Percentiles rank a stretch among this genome's conserved stretches.
These are phyloP conservation scores for Notothenia coriiceps DNA, from an alignment of 2,113 vertebrate genomes.

Conservation along the genomic window DNA sequence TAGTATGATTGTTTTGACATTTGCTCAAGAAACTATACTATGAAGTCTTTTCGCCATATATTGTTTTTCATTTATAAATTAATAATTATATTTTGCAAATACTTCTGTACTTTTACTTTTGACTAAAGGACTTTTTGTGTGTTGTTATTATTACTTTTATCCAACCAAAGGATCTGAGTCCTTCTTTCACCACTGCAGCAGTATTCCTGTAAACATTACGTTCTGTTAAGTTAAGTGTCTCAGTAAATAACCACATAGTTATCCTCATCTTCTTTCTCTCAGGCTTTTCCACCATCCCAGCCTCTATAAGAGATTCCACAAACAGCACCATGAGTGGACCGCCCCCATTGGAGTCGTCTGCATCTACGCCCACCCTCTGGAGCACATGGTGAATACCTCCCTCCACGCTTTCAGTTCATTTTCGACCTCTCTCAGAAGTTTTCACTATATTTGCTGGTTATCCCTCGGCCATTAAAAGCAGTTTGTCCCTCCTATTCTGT, in stretches of 20 bases:
- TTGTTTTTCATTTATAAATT: too few relatives aligned
- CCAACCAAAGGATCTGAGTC: neutral
- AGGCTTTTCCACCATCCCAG: conserved; percentile 91
- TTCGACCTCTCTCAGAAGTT: neutral
- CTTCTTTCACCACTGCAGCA: neutral
- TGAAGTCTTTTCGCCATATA: too few relatives aligned
- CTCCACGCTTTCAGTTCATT: neutral
- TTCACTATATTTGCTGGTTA: too few relatives aligned
- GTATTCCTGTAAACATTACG: neutral
- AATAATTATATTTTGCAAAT: too few relatives aligned
- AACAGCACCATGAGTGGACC: conserved; percentile 97
- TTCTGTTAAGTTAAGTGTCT: neutral
- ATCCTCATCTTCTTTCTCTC: neutral
- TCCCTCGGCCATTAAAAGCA: neutral
- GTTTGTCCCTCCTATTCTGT: neutral
- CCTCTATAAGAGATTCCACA: conserved; percentile 91
- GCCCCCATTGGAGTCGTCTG: conserved; percentile 90
- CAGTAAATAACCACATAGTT: neutral
- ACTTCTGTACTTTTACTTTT: neutral
- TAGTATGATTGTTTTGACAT: too few relatives aligned
- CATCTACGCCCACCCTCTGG: conserved; percentile 91
- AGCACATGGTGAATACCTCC: conserved; percentile 87
- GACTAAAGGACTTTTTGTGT: neutral
- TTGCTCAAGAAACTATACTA: too few relatives aligned
- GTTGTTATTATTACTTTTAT: neutral